Conservation (phyloP, 2,888 invertebrate genomes). For the Sesia apiformis region DNA sequence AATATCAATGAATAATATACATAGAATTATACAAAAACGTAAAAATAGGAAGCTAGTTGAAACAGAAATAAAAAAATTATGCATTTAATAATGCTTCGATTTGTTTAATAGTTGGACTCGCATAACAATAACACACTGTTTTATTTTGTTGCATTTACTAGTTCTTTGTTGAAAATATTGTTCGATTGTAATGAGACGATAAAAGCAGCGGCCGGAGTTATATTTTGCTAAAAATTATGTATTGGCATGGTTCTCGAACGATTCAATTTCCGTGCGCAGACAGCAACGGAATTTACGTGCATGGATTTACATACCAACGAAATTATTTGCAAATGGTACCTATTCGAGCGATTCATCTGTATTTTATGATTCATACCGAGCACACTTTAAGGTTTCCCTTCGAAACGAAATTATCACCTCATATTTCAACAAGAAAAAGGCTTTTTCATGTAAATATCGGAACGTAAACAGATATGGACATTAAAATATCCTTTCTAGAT, state of each 20-base stretch:
- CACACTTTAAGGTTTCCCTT: conserved; percentile 27
- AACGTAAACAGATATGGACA: not conserved
- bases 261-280: conserved; percentile 72
- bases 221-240: conserved; percentile 37
- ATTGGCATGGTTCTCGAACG: conserved; percentile 63
- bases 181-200: too few species aligned
- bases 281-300: conserved; percentile 68
- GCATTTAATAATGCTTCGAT: too few species aligned
- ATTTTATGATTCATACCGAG: conserved; percentile 47
- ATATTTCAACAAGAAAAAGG: conserved; percentile 17
- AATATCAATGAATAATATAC: too few species aligned
- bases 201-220: conserved; percentile 15
- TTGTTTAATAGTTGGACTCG: too few species aligned
- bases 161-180: too few species aligned
- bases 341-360: conserved; percentile 44
- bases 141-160: too few species aligned
- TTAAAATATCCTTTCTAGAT: too few species aligned
- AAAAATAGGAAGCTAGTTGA: too few species aligned
- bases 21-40: too few species aligned
- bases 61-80: too few species aligned
- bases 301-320: conserved; percentile 67
- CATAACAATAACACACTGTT: too few species aligned
- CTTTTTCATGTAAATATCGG: conserved; percentile 1
- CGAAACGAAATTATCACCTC: conserved; percentile 16
- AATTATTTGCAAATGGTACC: conserved; percentile 67